phyloP scores from a whole-genome alignment of 2,888 invertebrate species.

The Oscheius onirici region DNA sequence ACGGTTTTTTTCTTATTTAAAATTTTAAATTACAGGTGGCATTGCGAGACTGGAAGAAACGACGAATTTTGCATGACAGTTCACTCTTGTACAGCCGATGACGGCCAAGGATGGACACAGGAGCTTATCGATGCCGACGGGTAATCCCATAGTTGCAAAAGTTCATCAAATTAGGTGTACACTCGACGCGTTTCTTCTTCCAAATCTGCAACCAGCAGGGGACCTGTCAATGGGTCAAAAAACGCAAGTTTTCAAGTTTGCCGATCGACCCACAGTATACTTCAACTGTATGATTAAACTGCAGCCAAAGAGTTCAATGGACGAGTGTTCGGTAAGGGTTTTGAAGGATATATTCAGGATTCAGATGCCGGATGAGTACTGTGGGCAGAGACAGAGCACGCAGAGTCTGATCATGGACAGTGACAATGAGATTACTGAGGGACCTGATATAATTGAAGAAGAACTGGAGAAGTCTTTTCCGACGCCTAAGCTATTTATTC shows the following conservation, averaged over 20 bases:
- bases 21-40: conserved; percentile 56
- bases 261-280: conserved; percentile 66
- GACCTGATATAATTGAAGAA: background rate
- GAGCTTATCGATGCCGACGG: conserved; percentile 65
- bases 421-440: background rate
- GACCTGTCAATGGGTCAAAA: conserved; percentile 57
- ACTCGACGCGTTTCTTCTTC: conserved; percentile 57
- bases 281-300: conserved; percentile 67
- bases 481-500: conserved; percentile 4
- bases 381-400: background rate
- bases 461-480: background rate
- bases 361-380: conserved; percentile 13
- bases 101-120: conserved; percentile 65
- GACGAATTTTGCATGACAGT: conserved; percentile 65
- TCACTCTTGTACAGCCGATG: conserved; percentile 66
- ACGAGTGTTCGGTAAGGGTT: conserved; percentile 42
- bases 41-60: conserved; percentile 40
- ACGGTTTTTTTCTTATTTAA: no score
- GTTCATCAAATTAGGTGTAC: conserved; percentile 51
- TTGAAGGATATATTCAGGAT: background rate
- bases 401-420: background rate
- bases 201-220: conserved; percentile 52
- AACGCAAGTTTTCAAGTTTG: conserved; percentile 66
- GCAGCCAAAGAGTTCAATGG: conserved; percentile 40
- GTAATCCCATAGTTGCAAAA: conserved; percentile 27